These are phyloP conservation scores for Lucifuga dentata DNA, from an alignment of 2,113 vertebrate species.

Conservation along the genomic window DNA sequence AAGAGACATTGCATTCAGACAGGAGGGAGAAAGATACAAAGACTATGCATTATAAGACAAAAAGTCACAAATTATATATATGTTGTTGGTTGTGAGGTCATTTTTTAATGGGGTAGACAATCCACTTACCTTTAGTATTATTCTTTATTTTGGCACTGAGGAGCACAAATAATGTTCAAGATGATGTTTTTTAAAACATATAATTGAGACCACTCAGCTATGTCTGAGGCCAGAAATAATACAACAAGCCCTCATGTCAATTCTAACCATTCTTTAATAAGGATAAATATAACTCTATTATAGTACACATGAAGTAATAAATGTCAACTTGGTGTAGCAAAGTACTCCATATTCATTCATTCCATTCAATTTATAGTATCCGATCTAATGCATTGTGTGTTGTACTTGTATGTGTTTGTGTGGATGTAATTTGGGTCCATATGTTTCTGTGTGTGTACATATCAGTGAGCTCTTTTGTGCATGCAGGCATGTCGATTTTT, in stretches of 20 bases:
- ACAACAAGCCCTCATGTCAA: conserved; percentile 5
- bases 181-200: too few species aligned
- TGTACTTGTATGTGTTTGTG: not conserved
- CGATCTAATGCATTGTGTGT: too few species aligned
- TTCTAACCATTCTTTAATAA: not conserved
- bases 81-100: too few species aligned
- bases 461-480: not conserved
- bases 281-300: conserved; percentile 31
- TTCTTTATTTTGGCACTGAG: too few species aligned
- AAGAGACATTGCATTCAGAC: too few species aligned
- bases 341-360: conserved; percentile 1
- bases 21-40: too few species aligned
- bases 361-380: conserved; percentile 1
- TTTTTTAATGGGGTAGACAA: too few species aligned
- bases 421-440: too few species aligned
- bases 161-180: too few species aligned
- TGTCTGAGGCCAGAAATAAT: conserved; percentile 13
- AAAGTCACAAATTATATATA: too few species aligned
- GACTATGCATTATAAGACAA: too few species aligned
- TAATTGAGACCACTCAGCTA: conserved; percentile 24
- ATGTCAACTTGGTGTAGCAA: conserved; percentile 12
- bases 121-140: too few species aligned
- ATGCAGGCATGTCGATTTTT: conserved; percentile 1
- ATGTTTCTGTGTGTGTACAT: conserved; percentile 11
- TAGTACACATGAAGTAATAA: conserved; percentile 25